Base-by-base conservation (phyloP, 2,113 vertebrate genomes). In the Pterophyllum scalare region DNA sequence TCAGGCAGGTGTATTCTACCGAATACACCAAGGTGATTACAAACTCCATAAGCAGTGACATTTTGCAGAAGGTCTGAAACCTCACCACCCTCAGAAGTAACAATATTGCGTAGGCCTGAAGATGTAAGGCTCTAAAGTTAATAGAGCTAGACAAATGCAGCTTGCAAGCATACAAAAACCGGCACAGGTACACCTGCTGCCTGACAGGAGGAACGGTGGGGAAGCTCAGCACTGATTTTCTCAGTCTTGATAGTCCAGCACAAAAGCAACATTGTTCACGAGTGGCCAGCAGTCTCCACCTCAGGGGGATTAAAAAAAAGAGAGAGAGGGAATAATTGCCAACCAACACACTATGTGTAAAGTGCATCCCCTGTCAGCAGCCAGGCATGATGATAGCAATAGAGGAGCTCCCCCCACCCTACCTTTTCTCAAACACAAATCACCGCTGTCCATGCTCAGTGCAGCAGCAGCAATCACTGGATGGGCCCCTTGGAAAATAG, bases 251-350 rank as follows among this genome's bases (percentile, higher is more conserved):
- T 83, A 76, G 79, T 26, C 19, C 59, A 65, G 81, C 60, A 83
- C 88, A 89, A 83, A 85, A 58, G 77, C 46, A 58, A 59, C 72
- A 82, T 89, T 92, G 89, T 93, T 89, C 88, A 72, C 79, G 65
- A 72, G 56, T 15, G n/a, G 77, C 81, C 64, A 81, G 28, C 40
- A 6, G 62, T 56, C 59, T 83, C 62, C 58, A 40, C 85, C 88
- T 87, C 77, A 26, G 75, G 81, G 80, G 90, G 77, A 70, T 61
- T 28, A 28, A 35, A 79, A 86, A 79, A 65, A 88, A 79, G n/a
- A 54, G 24, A 24, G 35, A 40, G 88, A 22, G 80, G 80, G 78
- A 87, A 83, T 91, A 92, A 90, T 92, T 93, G 84, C 77, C 87
- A 85, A 84, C 88, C 59, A 80, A 87, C 59, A 70, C 84, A 75